Evolutionary conservation across 2,797 vertebrate species (phyloP).

Genomic region (Acipenser oxyrinchus): DNA sequence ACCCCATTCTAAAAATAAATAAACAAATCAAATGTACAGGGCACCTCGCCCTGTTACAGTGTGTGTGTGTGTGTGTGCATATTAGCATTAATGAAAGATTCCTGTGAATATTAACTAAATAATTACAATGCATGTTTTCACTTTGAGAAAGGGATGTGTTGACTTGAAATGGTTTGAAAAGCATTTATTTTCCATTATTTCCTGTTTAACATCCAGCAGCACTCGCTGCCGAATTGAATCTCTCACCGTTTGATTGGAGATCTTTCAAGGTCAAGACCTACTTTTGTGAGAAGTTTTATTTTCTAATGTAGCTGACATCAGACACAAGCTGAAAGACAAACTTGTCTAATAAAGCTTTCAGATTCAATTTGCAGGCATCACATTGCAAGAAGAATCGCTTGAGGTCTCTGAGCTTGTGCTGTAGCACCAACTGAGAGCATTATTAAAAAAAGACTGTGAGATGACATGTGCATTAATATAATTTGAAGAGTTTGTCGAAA

Average conservation of each 20-base stretch:
- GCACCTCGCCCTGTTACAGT: too few species aligned
- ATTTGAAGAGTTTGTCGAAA: slow-evolving; percentile 45
- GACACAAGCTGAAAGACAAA: slow-evolving; percentile 56
- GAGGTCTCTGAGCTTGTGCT: slow-evolving; percentile 59
- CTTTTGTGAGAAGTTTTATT: slow-evolving; percentile 50
- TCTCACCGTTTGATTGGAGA: slow-evolving; percentile 38
- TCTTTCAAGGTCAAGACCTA: slow-evolving; percentile 52
- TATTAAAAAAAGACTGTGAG: slow-evolving; percentile 56
- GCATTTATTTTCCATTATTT: slow-evolving; percentile 17
- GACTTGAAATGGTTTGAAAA: slow-evolving; percentile 4
- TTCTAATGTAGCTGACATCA: slow-evolving; percentile 48
- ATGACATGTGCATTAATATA: slow-evolving; percentile 40
- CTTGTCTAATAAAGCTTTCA: slow-evolving; percentile 67
- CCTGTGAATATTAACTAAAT: neutral
- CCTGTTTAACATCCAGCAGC: slow-evolving; percentile 37
- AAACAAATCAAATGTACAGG: too few species aligned
- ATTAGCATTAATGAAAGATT: neutral
- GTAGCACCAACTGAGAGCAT: slow-evolving; percentile 54
- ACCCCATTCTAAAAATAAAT: too few species aligned
- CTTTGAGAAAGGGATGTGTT: neutral
- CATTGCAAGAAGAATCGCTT: slow-evolving; percentile 56
- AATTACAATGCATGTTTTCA: neutral
- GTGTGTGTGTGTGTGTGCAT: neutral
- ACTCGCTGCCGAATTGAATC: slow-evolving; percentile 36
- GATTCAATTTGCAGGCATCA: slow-evolving; percentile 59